Evolutionary conservation across 2,888 invertebrate genomes (phyloP), one percentile per base, ranked within the genome.

Genomic region (Andricus quercusramuli): DNA sequence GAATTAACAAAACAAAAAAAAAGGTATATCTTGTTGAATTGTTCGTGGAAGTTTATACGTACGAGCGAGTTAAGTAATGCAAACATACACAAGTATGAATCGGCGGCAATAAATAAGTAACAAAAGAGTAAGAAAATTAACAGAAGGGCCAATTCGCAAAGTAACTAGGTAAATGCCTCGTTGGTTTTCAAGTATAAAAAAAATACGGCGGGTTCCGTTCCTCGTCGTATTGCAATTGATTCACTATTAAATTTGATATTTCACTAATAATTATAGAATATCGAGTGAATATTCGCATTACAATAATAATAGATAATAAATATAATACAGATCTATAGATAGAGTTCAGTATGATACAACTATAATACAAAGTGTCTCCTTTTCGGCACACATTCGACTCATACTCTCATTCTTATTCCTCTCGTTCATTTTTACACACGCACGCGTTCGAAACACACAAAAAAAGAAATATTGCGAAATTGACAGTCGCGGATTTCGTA

Each of bases 291-390:
- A 90, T 91, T 90, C 89, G 88, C 90, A 89, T 90, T 88, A 85
- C 90, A 88, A 87, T 90, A 88, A 89, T 90, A 90, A 88, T 88
- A 84, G 87, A 87, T 88, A 88, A 88, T 88, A 88, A 87, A 88
- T 92, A 92, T 92, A 90, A 91, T 91, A 92, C 92, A 92, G 88
- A 90, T 91, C 90, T 92, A 91, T 92, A 88, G 90, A 90, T 92
- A 91, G 85, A 88, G 90, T 90, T 91, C 90, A 88, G 86, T 92
- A 92, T 92, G 88, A 87, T 92, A 92, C 92, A 92, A 87, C 89
- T 93, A 92, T 93, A 86, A 90, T 93, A 93, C 92, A 93, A 90
- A 74, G 56, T 74, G 74, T 74, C 74, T 56, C 74, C 85, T 86
- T 82, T 84, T 87, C 84, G 84, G 79, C 83, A 79, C 74, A 79